Percentiles rank a stretch among this genome's conserved stretches.
Conservation (phyloP, 53 echinoderm and acorn worm species). For the Crossaster papposus region DNA sequence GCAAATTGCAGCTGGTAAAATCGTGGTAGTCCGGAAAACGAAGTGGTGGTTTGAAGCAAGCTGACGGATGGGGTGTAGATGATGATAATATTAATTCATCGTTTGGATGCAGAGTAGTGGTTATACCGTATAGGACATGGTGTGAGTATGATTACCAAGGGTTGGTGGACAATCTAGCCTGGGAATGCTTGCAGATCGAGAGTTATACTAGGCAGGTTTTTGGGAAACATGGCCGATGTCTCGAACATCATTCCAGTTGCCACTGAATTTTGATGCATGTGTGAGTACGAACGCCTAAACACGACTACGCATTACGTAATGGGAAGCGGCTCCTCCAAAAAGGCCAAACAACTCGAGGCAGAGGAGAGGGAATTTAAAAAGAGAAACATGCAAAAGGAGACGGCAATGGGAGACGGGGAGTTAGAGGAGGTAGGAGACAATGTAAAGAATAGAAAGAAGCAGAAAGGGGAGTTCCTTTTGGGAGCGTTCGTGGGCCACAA, state of each 20-base stretch:
- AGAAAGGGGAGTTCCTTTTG: constrained; percentile 72
- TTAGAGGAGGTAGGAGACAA: constrained; percentile 63
- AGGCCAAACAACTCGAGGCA: constrained; percentile 76
- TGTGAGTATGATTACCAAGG: no score
- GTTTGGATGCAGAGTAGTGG: no score
- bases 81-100: neutral
- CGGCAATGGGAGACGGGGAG: constrained; percentile 23
- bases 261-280: neutral
- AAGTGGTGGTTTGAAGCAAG: neutral
- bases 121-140: no score
- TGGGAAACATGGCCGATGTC: neutral
- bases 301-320: constrained; percentile 61
- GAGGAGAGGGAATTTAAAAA: constrained; percentile 79
- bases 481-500: constrained; percentile 79
- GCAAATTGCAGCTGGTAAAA: constrained; percentile 18
- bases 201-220: no score
- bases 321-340: constrained; percentile 91
- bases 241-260: neutral
- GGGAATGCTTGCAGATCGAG: no score
- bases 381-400: constrained; percentile 58
- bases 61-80: neutral
- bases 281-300: neutral
- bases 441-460: constrained; percentile 76
- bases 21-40: neutral
- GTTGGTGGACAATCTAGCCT: no score